Conservation (phyloP, 2,888 invertebrate genomes). For the Saturnia japonica region DNA sequence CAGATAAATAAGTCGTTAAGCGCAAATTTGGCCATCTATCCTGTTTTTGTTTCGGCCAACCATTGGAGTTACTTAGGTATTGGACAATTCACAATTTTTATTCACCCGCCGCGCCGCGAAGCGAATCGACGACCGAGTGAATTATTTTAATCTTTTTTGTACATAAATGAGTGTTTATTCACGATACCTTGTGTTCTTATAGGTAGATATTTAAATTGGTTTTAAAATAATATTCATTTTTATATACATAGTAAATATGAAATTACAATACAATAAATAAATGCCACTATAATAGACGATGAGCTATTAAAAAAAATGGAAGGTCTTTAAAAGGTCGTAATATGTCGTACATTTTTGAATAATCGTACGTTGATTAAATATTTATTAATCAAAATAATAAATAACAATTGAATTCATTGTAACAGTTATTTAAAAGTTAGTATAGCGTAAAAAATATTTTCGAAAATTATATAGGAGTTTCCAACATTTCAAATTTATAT, state of each 20-base stretch:
- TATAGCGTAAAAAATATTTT: too few species aligned
- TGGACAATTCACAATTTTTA: slow-evolving; percentile 70
- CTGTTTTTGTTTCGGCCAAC: slow-evolving; percentile 65
- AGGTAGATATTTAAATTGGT: slow-evolving; percentile 51
- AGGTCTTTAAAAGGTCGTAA: too few species aligned
- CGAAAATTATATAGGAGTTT: too few species aligned
- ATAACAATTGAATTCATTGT: neutral
- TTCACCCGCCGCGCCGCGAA: slow-evolving; percentile 24
- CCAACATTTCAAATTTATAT: too few species aligned
- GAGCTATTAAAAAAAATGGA: too few species aligned
- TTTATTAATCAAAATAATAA: neutral
- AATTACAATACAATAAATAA: neutral
- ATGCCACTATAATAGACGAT: neutral
- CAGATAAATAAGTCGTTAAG: slow-evolving; percentile 76
- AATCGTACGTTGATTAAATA: neutral
- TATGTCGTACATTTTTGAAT: too few species aligned
- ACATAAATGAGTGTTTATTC: slow-evolving; percentile 61
- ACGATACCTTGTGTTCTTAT: slow-evolving; percentile 63
- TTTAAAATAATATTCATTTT: slow-evolving; percentile 46
- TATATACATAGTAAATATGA: neutral
- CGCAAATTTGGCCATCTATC: slow-evolving; percentile 73
- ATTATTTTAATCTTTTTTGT: slow-evolving; percentile 65
- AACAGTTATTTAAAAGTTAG: too few species aligned
- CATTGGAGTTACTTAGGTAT: slow-evolving; percentile 63
- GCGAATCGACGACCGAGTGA: slow-evolving; percentile 48